These are phyloP conservation scores for Alligator sinensis DNA, from an alignment of 2,113 vertebrate species.

Conservation along the genomic window DNA sequence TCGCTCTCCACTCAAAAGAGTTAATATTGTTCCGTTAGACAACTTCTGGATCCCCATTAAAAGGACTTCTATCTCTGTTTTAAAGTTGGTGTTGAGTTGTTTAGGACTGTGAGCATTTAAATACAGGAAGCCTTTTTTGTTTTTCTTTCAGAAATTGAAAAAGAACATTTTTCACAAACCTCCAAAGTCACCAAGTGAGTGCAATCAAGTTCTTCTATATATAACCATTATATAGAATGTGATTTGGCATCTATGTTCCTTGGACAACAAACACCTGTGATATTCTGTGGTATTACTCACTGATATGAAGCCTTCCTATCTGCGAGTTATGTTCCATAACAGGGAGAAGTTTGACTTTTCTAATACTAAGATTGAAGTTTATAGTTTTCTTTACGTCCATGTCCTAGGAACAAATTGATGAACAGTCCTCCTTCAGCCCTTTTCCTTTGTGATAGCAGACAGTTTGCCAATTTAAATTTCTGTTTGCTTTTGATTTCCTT, in stretches of 20 bases:
- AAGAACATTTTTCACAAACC: conserved; percentile 81
- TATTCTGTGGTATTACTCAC: not conserved
- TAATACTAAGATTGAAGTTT: not conserved
- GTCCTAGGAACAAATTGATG: not conserved
- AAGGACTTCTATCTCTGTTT: not conserved
- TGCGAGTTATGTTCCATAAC: not conserved
- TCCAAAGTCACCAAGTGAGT: conserved; percentile 88
- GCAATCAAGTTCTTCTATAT: not conserved
- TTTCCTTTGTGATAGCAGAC: not conserved
- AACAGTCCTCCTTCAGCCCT: not conserved
- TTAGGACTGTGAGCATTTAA: not conserved
- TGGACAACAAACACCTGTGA: not conserved
- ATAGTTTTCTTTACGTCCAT: not conserved
- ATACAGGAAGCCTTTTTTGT: not conserved
- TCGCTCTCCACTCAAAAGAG: not conserved
- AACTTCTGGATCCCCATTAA: rapidly evolving
- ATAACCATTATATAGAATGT: not conserved
- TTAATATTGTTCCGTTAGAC: not conserved
- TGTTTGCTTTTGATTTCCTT: not conserved
- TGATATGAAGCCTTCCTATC: not conserved
- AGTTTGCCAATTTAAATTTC: not conserved
- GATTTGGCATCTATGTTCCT: not conserved
- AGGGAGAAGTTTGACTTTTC: not conserved
- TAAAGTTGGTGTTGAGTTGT: not conserved
- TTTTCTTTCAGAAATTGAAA: conserved; percentile 81